These are phyloP conservation scores for Syngnathus typhle DNA, from an alignment of 2,113 vertebrate species.

Conservation along the genomic window DNA sequence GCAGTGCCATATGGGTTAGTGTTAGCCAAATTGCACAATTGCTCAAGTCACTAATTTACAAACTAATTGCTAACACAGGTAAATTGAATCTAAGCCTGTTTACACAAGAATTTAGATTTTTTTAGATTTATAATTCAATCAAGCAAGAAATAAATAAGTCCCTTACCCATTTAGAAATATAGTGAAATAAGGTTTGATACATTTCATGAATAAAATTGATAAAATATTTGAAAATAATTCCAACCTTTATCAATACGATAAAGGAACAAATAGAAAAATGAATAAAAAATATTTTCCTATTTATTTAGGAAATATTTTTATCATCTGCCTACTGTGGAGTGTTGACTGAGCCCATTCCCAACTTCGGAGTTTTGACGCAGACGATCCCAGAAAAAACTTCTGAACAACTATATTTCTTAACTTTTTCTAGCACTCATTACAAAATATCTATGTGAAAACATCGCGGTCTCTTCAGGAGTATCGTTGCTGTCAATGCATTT, in stretches of 20 bases:
- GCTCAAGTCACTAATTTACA: background rate
- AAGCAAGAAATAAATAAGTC: background rate
- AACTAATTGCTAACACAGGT: conserved; percentile 3
- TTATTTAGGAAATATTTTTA: no score
- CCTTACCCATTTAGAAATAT: background rate
- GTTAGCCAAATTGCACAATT: conserved; percentile 10
- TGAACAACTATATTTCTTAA: background rate
- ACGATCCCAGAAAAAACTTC: background rate
- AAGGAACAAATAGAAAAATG: no score
- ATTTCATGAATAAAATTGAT: background rate
- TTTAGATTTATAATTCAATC: background rate
- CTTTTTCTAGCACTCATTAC: background rate
- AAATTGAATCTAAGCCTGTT: conserved; percentile 11
- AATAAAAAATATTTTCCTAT: no score
- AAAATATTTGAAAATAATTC: background rate
- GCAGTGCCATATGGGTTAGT: conserved; percentile 29
- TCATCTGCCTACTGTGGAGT: no score
- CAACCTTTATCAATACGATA: no score
- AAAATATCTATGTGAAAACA: conserved; percentile 24
- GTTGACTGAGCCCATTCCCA: no score
- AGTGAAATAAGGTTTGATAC: background rate
- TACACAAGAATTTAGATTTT: background rate
- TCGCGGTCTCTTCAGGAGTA: background rate
- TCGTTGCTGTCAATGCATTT: conserved; percentile 3
- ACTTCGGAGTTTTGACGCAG: background rate